Evolutionary conservation across 2,797 vertebrate species (phyloP), one percentile per base, ranked within the genome.

Genomic region (Manis javanica): DNA sequence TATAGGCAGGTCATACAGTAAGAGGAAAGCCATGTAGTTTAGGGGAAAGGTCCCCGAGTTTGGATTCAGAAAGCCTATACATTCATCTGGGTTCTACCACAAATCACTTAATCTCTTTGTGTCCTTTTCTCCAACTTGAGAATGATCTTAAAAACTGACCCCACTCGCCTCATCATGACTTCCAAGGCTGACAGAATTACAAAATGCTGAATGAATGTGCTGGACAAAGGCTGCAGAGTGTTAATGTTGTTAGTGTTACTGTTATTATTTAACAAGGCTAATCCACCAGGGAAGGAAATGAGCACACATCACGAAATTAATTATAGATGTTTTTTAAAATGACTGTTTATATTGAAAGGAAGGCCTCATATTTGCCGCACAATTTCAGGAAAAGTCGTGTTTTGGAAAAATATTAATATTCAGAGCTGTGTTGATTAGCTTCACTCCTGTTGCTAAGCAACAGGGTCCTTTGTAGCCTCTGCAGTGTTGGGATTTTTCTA

Each of bases 381-480:
- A 97, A 98, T 98, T 98, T 98, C 95, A 96, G 96, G 97, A 97
- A 96, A 97, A 98, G 95, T 97, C 34, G 49, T 98, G 97, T 96
- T 97, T 96, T 93, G 95, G 95, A 98, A 98, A 98, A 98, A 98
- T 98, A 98, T 98, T 98, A 98, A 98, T 98, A 98, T 98, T 98
- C 24, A 23, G 98, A 97, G 85, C 97, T 89, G 97, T 98, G 98
- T 98, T 98, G 98, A 98, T 98, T 98, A 98, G 98, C 98, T 98
- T 98, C 98, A 97, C 97, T 98, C 96, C 85, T 66, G 98, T 99
- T 98, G 98, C 98, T 98, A 98, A 98, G 98, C 98, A 99, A 98
- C 98, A 96, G 53, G 49, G 96, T 95, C 96, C 96, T 98, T 98
- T 98, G 97, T 97, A 98, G 97, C 97, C 96, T 98, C 92, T 78